Evolutionary conservation across 2,797 vertebrate species (phyloP).

Genomic region (Hypotaenidia philippensis): DNA sequence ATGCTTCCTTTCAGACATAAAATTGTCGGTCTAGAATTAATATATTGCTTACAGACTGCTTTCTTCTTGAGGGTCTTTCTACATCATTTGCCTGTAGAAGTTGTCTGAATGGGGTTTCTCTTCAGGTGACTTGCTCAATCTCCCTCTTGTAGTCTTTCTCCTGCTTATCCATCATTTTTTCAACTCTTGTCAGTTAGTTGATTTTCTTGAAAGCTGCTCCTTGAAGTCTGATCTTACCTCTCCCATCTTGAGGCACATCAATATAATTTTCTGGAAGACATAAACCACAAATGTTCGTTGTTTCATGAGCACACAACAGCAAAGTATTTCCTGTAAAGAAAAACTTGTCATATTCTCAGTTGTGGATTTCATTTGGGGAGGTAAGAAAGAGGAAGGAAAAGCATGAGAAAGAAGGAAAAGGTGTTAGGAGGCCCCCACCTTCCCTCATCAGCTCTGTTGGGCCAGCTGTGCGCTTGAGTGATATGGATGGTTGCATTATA

Average conservation of each 20-base stretch:
- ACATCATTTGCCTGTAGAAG: not conserved
- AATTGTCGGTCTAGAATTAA: conserved; percentile 45
- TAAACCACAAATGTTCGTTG: conserved; percentile 14
- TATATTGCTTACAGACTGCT: conserved; percentile 78
- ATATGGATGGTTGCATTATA: not conserved
- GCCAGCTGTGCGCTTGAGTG: not conserved
- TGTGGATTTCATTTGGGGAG: not conserved
- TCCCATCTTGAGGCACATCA: conserved; percentile 82
- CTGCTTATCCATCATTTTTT: not conserved
- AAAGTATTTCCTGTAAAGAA: not conserved
- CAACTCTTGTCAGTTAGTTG: not conserved
- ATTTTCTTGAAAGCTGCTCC: conserved; percentile 58
- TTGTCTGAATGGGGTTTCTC: not conserved
- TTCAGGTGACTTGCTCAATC: not conserved
- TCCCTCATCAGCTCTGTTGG: not conserved
- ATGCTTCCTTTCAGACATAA: conserved; percentile 42
- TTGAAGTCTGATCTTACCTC: conserved; percentile 60
- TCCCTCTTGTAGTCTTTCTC: not conserved
- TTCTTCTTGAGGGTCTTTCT: conserved; percentile 40
- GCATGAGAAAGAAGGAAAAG: not conserved
- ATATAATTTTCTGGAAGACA: conserved; percentile 77
- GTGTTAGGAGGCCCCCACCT: not conserved
- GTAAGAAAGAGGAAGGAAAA: not conserved
- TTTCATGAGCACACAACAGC: not conserved
- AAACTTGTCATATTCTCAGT: not conserved